Evolutionary conservation across 2,888 invertebrate species (phyloP).

Genomic region (Andrena chrysosceles): DNA sequence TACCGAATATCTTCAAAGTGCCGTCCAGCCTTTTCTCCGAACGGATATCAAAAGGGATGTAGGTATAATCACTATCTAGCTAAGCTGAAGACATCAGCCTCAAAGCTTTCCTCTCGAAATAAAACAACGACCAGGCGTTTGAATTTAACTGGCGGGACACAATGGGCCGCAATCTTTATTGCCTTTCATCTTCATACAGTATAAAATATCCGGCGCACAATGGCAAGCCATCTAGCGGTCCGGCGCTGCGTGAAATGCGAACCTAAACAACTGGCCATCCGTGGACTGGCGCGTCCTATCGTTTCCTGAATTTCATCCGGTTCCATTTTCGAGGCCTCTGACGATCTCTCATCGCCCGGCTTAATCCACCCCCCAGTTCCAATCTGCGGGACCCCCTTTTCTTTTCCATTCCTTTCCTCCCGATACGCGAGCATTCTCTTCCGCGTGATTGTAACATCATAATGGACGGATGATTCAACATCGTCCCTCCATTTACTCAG

Average conservation of each 20-base stretch:
- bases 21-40: not conserved
- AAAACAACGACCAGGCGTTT: conserved; percentile 35
- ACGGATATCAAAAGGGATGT: conserved; percentile 6
- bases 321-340: conserved; percentile 50
- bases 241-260: conserved; percentile 77
- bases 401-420: conserved; percentile 40
- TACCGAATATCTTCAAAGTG: not conserved
- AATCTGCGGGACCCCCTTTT: conserved; percentile 39
- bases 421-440: conserved; percentile 69
- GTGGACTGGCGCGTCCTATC: conserved; percentile 70
- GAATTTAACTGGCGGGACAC: conserved; percentile 56
- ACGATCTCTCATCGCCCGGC: conserved; percentile 47
- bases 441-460: conserved; percentile 70
- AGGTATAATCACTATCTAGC: not conserved
- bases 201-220: conserved; percentile 68
- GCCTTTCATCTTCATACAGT: conserved; percentile 68
- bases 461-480: conserved; percentile 30
- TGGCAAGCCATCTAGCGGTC: conserved; percentile 62
- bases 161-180: conserved; percentile 67
- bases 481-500: conserved; percentile 31
- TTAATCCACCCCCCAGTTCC: conserved; percentile 50
- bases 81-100: conserved; percentile 10
- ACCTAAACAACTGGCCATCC: conserved; percentile 73
- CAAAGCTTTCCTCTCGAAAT: not conserved
- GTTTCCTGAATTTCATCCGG: conserved; percentile 70